These are phyloP conservation scores for Eustalomyia histrio DNA, from an alignment of 2,888 invertebrate species.

Conservation along the genomic window DNA sequence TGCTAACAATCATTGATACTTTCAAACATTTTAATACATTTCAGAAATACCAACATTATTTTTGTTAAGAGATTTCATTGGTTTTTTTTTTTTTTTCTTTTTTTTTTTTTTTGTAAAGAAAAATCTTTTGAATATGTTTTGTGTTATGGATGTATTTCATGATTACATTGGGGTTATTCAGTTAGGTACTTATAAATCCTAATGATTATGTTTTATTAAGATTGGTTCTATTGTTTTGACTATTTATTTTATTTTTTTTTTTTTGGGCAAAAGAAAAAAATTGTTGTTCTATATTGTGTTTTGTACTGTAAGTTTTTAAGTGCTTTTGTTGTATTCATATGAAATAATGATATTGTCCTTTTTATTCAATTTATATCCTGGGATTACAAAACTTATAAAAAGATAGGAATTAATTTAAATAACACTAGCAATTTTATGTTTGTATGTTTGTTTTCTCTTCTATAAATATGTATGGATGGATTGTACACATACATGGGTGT, in stretches of 20 bases:
- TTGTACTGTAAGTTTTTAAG: neutral
- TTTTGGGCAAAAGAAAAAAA: neutral
- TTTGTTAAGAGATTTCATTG: neutral
- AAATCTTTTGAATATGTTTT: neutral
- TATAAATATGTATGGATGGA: neutral
- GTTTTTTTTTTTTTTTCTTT: neutral
- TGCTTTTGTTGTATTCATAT: neutral
- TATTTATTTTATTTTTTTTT: no score
- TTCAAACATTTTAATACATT: neutral
- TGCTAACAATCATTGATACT: slow-evolving; percentile 25
- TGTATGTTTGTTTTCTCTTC: neutral
- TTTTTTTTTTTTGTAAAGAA: neutral
- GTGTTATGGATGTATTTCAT: neutral
- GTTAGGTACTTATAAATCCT: slow-evolving; percentile 29
- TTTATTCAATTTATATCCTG: slow-evolving; percentile 37
- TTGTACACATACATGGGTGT: neutral
- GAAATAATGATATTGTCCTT: slow-evolving; percentile 4
- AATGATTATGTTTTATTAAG: slow-evolving; percentile 35
- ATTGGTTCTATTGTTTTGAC: neutral
- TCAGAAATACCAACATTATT: slow-evolving; percentile 15
- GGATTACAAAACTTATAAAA: slow-evolving; percentile 49
- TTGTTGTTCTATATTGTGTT: neutral
- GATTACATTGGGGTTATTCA: slow-evolving; percentile 21
- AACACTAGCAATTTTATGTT: neutral
- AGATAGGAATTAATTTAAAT: slow-evolving; percentile 55